Base-by-base conservation (phyloP, 2,797 vertebrate species). In the Megaceryle alcyon region DNA sequence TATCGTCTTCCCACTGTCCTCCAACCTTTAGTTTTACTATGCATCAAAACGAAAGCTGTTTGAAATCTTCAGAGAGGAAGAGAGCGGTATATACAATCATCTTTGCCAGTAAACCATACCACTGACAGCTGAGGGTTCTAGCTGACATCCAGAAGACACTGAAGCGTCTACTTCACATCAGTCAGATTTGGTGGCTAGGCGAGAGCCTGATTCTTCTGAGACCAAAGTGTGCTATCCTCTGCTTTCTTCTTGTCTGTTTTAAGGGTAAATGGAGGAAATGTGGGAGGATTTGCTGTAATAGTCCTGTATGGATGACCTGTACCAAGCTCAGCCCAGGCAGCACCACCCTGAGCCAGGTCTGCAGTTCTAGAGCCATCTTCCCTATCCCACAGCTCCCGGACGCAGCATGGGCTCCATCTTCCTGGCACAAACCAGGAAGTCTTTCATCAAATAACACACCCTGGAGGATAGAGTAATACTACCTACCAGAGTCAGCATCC, bases 21-120 rank as follows among this genome's bases (percentile, higher is more conserved):
- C 71, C 20, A 49, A 14, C 10, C 14, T 76, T 61, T 43, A 12
- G 53, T 57, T 57, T 66, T 31, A 61, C 28, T 61, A 37, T 61
- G 25, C 14, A 51, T 76, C 46, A 61, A 29, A 70, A 69, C 39
- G 65, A 20, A 72, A 76, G 14, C 5, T 7, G 37, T 77, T 28
- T 33, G 35, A 86, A 89, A 16, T 21, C 63, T n/a, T 82, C 18
- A 54, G 35, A 33, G 35, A 43, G 16, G 22, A 71, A 48, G 13
- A 72, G 8, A 48, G 12, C 6, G 23, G 37, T 33, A 60, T 0
- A 0, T 33, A 25, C 13, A 28, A 16, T 16, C n/a, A 66, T 4
- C n/a, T 51, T 65, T 65, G 14, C 57, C n/a, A 75, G 25, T 26
- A 82, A 89, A 22, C 21, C 12, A 17, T 11, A 65, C 12, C 7